A percentile compares a stretch with the other conserved stretches of the same genome.
Conservation (phyloP, 2,888 invertebrate species). For the Drosophila merina region DNA sequence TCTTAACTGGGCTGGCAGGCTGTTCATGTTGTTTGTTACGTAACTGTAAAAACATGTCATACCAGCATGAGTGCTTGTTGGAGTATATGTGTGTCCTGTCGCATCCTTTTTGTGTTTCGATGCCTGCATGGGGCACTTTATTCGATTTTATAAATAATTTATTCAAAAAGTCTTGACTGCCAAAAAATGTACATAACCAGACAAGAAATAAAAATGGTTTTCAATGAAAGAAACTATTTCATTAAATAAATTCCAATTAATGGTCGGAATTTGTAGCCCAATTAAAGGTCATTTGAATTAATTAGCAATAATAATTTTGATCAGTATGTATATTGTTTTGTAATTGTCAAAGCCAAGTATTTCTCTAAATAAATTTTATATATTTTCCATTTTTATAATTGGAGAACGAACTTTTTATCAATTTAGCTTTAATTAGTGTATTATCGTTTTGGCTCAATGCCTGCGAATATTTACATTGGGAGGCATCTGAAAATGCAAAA, state of each 20-base stretch:
- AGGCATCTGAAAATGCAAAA: slow-evolving; percentile 28
- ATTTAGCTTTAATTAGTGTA: background rate
- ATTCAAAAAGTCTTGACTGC: slow-evolving; percentile 52
- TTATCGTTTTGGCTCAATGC: background rate
- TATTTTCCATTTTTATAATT: background rate
- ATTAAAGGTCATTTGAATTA: background rate
- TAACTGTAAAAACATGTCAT: slow-evolving; percentile 70
- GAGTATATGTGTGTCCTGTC: slow-evolving; percentile 28
- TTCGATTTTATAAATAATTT: slow-evolving; percentile 48
- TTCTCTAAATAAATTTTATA: no score
- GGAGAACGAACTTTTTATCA: background rate
- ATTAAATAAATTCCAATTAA: background rate
- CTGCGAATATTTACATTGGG: background rate
- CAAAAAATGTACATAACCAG: slow-evolving; percentile 18
- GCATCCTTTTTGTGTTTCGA: slow-evolving; percentile 52
- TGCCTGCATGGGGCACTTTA: slow-evolving; percentile 32
- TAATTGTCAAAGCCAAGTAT: background rate
- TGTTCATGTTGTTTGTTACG: slow-evolving; percentile 61
- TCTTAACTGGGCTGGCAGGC: slow-evolving; percentile 16
- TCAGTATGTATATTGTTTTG: background rate
- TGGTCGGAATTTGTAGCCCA: background rate
- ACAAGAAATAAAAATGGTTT: background rate
- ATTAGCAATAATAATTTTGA: background rate
- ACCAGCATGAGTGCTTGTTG: slow-evolving; percentile 26
- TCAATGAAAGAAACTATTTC: background rate